Base-by-base conservation (phyloP, 2,113 vertebrate species). In the Diglossa brunneiventris region DNA sequence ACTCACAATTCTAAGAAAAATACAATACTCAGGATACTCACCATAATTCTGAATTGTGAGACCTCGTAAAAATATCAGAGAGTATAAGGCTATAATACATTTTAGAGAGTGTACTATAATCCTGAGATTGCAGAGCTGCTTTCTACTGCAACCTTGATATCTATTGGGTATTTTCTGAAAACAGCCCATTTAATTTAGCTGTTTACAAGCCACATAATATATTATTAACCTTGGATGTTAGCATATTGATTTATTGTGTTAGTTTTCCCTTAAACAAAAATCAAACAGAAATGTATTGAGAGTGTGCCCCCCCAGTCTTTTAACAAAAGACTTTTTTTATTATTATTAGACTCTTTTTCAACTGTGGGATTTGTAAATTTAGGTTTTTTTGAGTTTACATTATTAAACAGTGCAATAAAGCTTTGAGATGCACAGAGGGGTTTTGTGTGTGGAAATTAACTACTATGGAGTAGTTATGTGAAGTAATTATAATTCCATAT, bases 261-360 rank as follows among this genome's bases (percentile, higher is more conserved):
- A 69, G 9, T 89, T 92, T 73, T 76, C 41, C 22, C 46, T 61
- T 62, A 73, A 83, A 85, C 3, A 83, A 72, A 83, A 86, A 85
- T 52, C 18, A 69, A 83, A 59, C 15, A 66, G 3, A 78, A 92
- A 86, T 80, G 37, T 87, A 52, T 64, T 20, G 27, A 28, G 22
- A 12, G 4, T 24, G 13, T n/a, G 2, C 10, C 0, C 2, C 5
- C 1, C 2, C 22, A 20, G 1, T 44, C 16, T 62, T 82, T 66
- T 85, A 77, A 49, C 3, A 56, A 24, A 27, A 39, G 15, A 6
- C 6, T 42, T 26, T 23, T 31, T 20, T 31, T n/a, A n/a, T n/a
- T n/a, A n/a, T n/a, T n/a, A n/a, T 78, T 27, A 53, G 6, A 42
- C 8, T 77, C 6, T 52, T 61, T 39, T 69, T 37, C 20, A 89